phyloP scores from a whole-genome alignment of 2,797 vertebrate genomes.

The Gymnoscopelus microlampas region DNA sequence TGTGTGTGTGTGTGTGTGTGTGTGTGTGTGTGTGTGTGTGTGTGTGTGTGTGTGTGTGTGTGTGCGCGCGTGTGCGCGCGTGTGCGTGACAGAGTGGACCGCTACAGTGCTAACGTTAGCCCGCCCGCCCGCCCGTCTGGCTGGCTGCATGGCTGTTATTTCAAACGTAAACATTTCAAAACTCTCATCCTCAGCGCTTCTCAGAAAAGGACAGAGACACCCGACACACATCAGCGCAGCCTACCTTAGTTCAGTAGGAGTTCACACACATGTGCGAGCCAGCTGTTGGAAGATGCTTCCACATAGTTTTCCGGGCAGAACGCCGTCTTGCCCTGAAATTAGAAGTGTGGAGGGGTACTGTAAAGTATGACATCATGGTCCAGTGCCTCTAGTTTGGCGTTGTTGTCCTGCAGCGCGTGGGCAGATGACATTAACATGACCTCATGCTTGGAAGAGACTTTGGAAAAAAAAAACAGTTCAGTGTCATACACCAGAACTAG shows the following conservation, averaged over 20 bases:
- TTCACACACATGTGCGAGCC: constrained; percentile 56
- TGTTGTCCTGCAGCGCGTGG: too few species aligned
- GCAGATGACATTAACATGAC: too few species aligned
- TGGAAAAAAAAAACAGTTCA: too few species aligned
- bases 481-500: too few species aligned
- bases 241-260: constrained; percentile 32
- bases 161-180: constrained; percentile 79
- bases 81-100: constrained; percentile 35
- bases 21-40: background rate
- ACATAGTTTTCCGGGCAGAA: too few species aligned
- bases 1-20: too few species aligned
- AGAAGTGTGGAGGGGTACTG: constrained; percentile 15
- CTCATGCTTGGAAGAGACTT: too few species aligned
- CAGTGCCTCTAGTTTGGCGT: too few species aligned
- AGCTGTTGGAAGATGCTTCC: constrained; percentile 56
- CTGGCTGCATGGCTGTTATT: constrained; percentile 48
- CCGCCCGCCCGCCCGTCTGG: background rate
- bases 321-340: constrained; percentile 11
- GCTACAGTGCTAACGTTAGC: constrained; percentile 40
- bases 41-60: too few species aligned
- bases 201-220: too few species aligned
- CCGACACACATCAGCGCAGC: too few species aligned
- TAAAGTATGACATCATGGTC: constrained; percentile 28
- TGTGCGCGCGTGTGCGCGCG: too few species aligned
- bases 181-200: constrained; percentile 8